Evolutionary conservation across 2,888 invertebrate genomes (phyloP).

Genomic region (Yponomeuta evonymella): DNA sequence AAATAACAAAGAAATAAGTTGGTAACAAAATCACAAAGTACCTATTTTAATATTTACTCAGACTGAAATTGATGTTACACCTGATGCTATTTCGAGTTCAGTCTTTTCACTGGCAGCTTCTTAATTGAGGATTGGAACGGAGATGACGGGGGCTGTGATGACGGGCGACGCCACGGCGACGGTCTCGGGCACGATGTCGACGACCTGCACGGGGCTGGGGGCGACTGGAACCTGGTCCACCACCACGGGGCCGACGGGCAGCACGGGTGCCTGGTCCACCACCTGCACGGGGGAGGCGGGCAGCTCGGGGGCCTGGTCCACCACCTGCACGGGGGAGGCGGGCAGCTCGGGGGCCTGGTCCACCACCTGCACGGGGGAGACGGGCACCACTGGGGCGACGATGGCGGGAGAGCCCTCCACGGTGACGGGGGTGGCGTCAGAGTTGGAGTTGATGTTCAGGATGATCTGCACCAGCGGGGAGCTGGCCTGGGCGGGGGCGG

Average conservation of each 20-base stretch:
- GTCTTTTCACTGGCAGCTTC: neutral
- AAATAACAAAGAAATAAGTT: no score
- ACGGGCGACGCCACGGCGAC: constrained; percentile 21
- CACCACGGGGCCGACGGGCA: constrained; percentile 20
- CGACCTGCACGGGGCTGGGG: constrained; percentile 18
- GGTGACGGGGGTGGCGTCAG: constrained; percentile 23
- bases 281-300: constrained; percentile 8
- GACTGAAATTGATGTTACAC: neutral
- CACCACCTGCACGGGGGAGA: constrained; percentile 14
- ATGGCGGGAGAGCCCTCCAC: constrained; percentile 19
- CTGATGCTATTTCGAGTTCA: neutral
- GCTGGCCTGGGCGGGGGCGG: constrained; percentile 15
- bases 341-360: constrained; percentile 17
- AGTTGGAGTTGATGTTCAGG: constrained; percentile 34
- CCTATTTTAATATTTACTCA: neutral
- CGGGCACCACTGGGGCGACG: constrained; percentile 3
- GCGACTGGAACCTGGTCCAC: constrained; percentile 20
- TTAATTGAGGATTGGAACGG: constrained; percentile 40
- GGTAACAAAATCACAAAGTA: neutral
- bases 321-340: constrained; percentile 5
- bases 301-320: constrained; percentile 4
- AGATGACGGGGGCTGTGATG: constrained; percentile 28
- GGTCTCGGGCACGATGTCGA: neutral
- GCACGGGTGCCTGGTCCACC: constrained; percentile 21
- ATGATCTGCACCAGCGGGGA: constrained; percentile 34